Percentiles rank a stretch among this genome's conserved stretches.
Conservation (phyloP, 2,797 vertebrate species). For the Phalloptychus januarius region DNA sequence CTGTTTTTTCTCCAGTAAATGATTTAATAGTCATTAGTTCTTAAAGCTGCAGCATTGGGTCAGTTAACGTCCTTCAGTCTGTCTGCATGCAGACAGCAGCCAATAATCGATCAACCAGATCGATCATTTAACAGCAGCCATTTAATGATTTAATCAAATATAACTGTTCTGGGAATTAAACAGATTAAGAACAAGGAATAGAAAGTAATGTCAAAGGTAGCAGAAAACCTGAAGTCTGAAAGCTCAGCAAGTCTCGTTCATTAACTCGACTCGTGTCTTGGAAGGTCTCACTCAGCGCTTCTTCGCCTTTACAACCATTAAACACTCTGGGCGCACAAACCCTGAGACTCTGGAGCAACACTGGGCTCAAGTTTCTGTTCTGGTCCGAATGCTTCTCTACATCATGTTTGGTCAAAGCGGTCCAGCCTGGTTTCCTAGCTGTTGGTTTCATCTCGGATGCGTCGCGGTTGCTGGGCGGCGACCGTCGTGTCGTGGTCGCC, state of each 20-base stretch:
- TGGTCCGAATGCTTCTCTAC: background rate
- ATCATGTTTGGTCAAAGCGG: no score
- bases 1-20: no score
- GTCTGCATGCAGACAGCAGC: no score
- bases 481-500: no score
- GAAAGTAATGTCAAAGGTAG: background rate
- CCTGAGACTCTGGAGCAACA: no score
- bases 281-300: background rate
- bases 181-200: background rate
- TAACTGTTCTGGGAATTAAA: background rate
- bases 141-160: background rate
- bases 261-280: background rate
- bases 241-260: background rate
- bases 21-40: no score
- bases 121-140: no score
- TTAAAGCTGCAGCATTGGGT: no score
- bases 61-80: no score
- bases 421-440: background rate
- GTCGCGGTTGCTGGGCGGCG: no score
- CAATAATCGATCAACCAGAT: no score
- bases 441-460: no score
- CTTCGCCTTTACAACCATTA: background rate
- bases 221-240: background rate
- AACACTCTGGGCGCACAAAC: background rate
- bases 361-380: background rate